These are phyloP conservation scores for Ceyx melanurus DNA, from an alignment of 2,113 vertebrate genomes.

Conservation along the genomic window DNA sequence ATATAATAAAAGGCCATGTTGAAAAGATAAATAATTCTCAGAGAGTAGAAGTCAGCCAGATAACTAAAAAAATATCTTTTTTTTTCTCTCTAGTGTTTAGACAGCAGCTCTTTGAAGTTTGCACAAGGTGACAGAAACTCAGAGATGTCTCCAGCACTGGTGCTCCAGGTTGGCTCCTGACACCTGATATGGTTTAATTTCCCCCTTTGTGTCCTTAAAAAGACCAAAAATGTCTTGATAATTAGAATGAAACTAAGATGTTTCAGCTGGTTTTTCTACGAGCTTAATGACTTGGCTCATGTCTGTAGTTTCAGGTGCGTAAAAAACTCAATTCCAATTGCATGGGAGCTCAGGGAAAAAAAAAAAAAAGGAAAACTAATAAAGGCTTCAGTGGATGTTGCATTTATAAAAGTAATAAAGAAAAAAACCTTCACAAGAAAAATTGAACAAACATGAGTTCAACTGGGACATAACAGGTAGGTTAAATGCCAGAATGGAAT, in stretches of 20 bases:
- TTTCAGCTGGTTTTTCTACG: neutral
- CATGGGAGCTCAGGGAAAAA: neutral
- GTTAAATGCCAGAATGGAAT: neutral
- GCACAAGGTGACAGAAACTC: neutral
- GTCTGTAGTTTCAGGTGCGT: neutral
- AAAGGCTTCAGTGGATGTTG: neutral
- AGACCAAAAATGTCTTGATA: neutral
- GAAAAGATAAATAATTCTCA: neutral
- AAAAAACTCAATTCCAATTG: neutral
- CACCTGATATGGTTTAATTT: neutral
- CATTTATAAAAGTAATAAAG: neutral
- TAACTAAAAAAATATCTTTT: neutral
- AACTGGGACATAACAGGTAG: neutral
- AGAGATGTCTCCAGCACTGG: accelerated
- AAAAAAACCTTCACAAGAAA: neutral
- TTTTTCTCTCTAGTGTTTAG: neutral
- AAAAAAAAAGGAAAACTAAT: neutral
- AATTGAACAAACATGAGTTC: neutral
- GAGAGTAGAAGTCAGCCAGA: neutral
- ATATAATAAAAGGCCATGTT: neutral
- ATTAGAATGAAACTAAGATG: neutral
- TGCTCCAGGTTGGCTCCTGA: neutral
- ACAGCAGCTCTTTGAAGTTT: neutral
- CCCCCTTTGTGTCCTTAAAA: neutral
- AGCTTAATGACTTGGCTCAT: neutral